Percentiles rank a stretch among this genome's conserved stretches.
Evolutionary conservation across 2,888 invertebrate species (phyloP).

Genomic region (Fabriciana adippe): DNA sequence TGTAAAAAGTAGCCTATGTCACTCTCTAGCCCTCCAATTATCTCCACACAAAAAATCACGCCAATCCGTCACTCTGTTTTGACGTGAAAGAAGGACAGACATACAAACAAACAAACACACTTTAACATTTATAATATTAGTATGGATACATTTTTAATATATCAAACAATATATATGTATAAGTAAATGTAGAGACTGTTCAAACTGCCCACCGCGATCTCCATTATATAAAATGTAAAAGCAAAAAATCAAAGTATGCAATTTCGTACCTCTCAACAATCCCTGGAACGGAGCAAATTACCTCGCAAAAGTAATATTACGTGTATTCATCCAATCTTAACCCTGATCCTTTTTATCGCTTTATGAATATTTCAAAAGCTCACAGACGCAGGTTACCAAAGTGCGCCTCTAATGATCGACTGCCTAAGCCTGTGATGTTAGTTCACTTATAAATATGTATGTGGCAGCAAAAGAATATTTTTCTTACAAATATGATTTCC

Average conservation of each 20-base stretch:
- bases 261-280: constrained; percentile 2
- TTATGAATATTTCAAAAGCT: constrained; percentile 46
- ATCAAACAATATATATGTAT: no score
- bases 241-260: background rate
- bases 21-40: no score
- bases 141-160: no score
- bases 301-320: constrained; percentile 29
- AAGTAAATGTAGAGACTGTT: no score
- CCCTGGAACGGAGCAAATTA: constrained; percentile 18
- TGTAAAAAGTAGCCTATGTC: no score
- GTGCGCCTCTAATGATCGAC: constrained; percentile 40
- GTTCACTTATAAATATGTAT: constrained; percentile 42
- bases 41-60: no score
- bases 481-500: constrained; percentile 37
- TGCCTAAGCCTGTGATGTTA: constrained; percentile 37
- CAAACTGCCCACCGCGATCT: no score
- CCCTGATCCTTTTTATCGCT: constrained; percentile 43
- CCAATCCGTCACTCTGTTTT: no score
- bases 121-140: no score
- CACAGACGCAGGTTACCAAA: constrained; percentile 28
- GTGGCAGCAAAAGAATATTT: constrained; percentile 21
- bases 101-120: no score
- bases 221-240: background rate
- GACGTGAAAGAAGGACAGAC: no score
- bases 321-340: constrained; percentile 37